These are phyloP conservation scores for Scomber colias DNA, from an alignment of 2,113 vertebrate species.

Conservation along the genomic window DNA sequence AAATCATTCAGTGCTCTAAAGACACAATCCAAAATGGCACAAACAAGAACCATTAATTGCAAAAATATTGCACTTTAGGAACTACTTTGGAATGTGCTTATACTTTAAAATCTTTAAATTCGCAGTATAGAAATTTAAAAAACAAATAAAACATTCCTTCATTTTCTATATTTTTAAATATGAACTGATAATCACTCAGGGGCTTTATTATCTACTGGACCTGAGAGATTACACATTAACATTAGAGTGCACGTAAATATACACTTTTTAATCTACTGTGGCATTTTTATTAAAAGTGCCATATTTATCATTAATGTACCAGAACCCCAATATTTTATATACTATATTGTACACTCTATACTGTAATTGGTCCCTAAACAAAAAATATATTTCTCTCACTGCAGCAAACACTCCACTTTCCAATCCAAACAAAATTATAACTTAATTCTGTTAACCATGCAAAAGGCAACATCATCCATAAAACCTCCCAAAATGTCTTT, in stretches of 20 bases:
- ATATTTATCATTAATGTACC: constrained; percentile 38
- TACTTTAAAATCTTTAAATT: constrained; percentile 72
- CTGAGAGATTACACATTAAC: constrained; percentile 70
- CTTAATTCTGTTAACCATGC: constrained; percentile 36
- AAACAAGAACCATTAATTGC: constrained; percentile 79
- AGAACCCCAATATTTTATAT: constrained; percentile 29
- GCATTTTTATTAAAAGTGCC: constrained; percentile 47
- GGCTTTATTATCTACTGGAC: constrained; percentile 60
- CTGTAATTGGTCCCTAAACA: constrained; percentile 78
- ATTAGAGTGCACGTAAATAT: constrained; percentile 58
- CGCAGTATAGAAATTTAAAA: constrained; percentile 56
- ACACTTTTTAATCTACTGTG: constrained; percentile 37
- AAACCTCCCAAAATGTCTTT: constrained; percentile 50
- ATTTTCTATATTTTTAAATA: constrained; percentile 72
- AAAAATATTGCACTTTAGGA: constrained; percentile 85
- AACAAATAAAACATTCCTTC: constrained; percentile 54
- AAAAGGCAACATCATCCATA: constrained; percentile 27
- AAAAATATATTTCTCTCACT: constrained; percentile 24
- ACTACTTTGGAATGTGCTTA: constrained; percentile 78
- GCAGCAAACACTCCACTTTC: constrained; percentile 43
- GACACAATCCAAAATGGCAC: constrained; percentile 69
- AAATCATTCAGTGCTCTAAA: constrained; percentile 82
- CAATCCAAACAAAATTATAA: constrained; percentile 42
- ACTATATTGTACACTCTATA: constrained; percentile 6
- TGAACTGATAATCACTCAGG: constrained; percentile 50